A percentile compares a stretch with the other conserved stretches of the same genome.
These are phyloP conservation scores for Sesia apiformis DNA, from an alignment of 2,888 invertebrate species.

Conservation along the genomic window DNA sequence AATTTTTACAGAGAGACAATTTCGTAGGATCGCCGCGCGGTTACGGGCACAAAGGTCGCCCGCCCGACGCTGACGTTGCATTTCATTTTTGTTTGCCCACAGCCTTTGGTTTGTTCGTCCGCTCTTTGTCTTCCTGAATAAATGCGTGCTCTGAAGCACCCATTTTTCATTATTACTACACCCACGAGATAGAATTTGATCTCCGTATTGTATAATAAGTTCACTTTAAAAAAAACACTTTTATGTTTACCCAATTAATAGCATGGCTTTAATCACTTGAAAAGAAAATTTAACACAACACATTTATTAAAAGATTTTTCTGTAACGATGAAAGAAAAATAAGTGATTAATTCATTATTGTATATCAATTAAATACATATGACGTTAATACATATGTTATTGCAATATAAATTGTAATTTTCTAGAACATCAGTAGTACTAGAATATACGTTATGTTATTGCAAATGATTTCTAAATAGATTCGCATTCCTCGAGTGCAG, in stretches of 20 bases:
- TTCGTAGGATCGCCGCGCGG: constrained; percentile 41
- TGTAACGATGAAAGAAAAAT: too few relatives aligned
- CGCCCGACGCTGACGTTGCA: constrained; percentile 55
- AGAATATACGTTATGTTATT: background rate
- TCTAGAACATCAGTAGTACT: too few relatives aligned
- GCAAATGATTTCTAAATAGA: background rate
- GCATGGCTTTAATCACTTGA: too few relatives aligned
- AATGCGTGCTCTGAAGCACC: constrained; percentile 53
- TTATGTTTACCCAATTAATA: too few relatives aligned
- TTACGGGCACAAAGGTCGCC: constrained; percentile 47
- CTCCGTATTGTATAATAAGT: constrained; percentile 14
- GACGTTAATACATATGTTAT: background rate
- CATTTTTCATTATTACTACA: constrained; percentile 49
- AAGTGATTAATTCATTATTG: too few relatives aligned
- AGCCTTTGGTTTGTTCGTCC: constrained; percentile 42
- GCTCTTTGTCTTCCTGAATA: constrained; percentile 57
- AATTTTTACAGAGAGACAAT: constrained; percentile 59
- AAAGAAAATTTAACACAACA: too few relatives aligned
- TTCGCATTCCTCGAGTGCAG: constrained; percentile 25
- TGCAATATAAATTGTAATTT: too few relatives aligned
- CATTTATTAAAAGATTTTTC: too few relatives aligned
- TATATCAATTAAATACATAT: too few relatives aligned
- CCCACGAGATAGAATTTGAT: constrained; percentile 29
- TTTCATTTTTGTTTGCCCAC: constrained; percentile 60
- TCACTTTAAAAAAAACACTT: background rate